Evolutionary conservation across 1,140 invertebrate species (phyloP), one percentile per base, ranked within the genome.

Genomic region (Vanessa atalanta): DNA sequence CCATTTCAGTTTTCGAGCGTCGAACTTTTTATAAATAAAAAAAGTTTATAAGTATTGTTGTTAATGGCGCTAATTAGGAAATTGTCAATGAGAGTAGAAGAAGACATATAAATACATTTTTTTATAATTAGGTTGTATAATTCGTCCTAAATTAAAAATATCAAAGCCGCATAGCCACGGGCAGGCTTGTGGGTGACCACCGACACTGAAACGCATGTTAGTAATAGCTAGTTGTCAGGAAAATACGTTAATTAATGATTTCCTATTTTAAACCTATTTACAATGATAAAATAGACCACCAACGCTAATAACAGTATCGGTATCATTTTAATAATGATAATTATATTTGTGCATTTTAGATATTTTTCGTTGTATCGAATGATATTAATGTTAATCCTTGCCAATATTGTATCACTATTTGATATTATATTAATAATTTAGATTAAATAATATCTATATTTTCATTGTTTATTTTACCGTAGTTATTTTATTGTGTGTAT

Each of bases 161-260:
- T 26, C 20, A n/a, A n/a, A 15, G 50, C 68, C 47, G 16, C 68
- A 63, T 7, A 50, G 20, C 43, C 47, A 23, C 31, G 15, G 68
- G 55, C 55, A 1, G 47, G 53, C 47, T 48, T 61, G 68, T 57
- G 68, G 68, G n/a, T 1, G 12, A 48, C 68, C 68, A n/a, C 68
- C 13, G 60, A 70, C 68, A 70, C 57, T 70, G 26, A 70, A 69
- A 14, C 68, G 47, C 15, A 31, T 63, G 48, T 63, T 63, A 63
- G 68, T 70, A 63, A 67, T 67, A 67, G 65, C 53, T 67, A 67
- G 43, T 70, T 70, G 47, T 70, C 68, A 61, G 47, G 57, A 47
- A 63, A 20, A 70, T 61, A 63, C 47, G 57, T 47, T 70, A 70
- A 70, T 70, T 70, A 70, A 70, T 70, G 47, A 63, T 70, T 57